Base-by-base conservation (phyloP, 2,797 vertebrate species). In the Neosilurus mollespiculum region DNA sequence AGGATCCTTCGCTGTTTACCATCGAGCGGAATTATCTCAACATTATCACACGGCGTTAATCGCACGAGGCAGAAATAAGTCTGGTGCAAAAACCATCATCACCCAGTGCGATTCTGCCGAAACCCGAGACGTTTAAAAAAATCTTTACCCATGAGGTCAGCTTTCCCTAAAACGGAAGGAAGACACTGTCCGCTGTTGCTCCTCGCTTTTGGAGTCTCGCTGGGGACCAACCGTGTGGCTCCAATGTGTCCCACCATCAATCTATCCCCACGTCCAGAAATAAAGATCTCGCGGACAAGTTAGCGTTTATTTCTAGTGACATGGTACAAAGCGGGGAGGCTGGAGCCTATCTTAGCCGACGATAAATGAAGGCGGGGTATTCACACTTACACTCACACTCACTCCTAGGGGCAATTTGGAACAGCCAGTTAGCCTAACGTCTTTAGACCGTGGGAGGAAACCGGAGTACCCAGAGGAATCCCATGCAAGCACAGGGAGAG, bases 111-210 rank as follows among this genome's bases (percentile, higher is more conserved):
- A 58, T 58, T 58, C 54, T 30, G 22, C 0, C 58, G 37, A 86
- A 16, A 18, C 22, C 30, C 16, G 11, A 64, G 49, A 79, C 22
- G 1, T 24, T 56, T 73, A 20, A 86, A 85, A 59, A 81, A 54
- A 78, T 37, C 58, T 11, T 18, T 59, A 12, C 84, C 58, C 37
- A 85, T 26, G 65, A 80, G 37, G 81, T 72, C 59, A 53, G 67
- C 30, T 72, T 64, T 59, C 12, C 9, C 24, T 71, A 34, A 51
- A 69, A n/a, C 15, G 9, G 54, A 81, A 84, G 53, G 54, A 58
- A 11, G 54, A n/a, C n/a, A 56, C 24, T 72, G 9, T 72, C 62
- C 26, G 22, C 20, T 43, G 54, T 62, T 67, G n/a, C 61, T 54
- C 73, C 18, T n/a, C 9, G 71, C 26, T 54, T 72, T 37, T 15